These are phyloP conservation scores for Struthio camelus DNA, from an alignment of 2,113 vertebrate species.

Conservation along the genomic window DNA sequence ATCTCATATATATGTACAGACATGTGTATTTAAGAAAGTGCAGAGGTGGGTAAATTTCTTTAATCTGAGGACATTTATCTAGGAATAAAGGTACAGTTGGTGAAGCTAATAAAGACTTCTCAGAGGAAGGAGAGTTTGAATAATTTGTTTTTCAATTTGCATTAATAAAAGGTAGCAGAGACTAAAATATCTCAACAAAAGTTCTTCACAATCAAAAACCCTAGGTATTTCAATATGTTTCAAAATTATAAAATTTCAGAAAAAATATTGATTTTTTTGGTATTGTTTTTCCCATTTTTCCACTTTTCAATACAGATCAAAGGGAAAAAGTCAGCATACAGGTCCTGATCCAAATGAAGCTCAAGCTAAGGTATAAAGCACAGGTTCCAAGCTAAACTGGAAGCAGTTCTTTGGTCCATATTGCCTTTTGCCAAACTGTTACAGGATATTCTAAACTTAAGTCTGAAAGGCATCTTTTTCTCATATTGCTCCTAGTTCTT, in stretches of 20 bases:
- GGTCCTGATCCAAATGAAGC: neutral
- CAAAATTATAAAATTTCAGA: neutral
- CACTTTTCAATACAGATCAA: neutral
- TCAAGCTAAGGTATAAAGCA: neutral
- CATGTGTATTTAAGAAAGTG: neutral
- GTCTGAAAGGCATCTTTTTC: neutral
- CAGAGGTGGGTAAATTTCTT: neutral
- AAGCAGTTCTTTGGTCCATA: neutral
- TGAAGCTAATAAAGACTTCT: neutral
- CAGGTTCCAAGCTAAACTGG: neutral
- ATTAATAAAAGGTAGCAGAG: neutral
- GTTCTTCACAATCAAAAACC: neutral
- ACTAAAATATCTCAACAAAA: neutral
- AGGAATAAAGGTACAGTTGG: neutral
- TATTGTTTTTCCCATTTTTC: neutral
- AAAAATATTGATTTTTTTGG: neutral
- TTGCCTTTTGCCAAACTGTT: neutral
- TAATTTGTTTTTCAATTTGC: neutral
- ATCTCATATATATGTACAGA: slow-evolving; percentile 5
- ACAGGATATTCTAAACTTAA: neutral
- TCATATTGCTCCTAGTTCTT: neutral
- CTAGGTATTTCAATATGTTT: neutral
- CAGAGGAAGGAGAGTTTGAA: neutral
- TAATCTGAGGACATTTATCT: slow-evolving; percentile 2
- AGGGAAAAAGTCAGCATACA: neutral